These are phyloP conservation scores for Sphyrna mokarran DNA, from an alignment of 2,113 vertebrate genomes.

Conservation along the genomic window DNA sequence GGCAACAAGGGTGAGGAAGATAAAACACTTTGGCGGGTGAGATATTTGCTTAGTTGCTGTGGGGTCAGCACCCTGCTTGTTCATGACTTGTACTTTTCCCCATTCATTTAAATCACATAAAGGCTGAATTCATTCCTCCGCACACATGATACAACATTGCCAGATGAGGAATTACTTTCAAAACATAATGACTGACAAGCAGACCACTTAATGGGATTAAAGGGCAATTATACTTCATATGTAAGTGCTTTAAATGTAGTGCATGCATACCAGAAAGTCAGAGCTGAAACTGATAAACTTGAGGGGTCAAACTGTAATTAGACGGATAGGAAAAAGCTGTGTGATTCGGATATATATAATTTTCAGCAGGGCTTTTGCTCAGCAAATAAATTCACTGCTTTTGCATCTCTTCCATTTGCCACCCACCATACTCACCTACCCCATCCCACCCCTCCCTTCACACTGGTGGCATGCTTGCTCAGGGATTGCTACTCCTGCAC, in stretches of 20 bases:
- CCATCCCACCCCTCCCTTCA: background rate
- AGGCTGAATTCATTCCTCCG: background rate
- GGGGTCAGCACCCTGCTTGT: background rate
- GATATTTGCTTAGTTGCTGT: background rate
- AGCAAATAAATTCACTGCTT: background rate
- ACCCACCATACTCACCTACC: background rate
- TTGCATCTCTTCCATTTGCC: background rate
- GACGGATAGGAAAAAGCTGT: background rate
- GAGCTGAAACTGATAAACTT: background rate
- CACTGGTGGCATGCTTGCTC: no score
- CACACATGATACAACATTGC: background rate
- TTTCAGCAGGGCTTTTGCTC: background rate
- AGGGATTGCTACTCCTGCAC: no score
- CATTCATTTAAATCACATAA: background rate
- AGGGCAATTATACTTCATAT: slow-evolving; percentile 9
- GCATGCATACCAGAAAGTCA: background rate
- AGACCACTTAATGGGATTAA: slow-evolving; percentile 8
- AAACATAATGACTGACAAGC: slow-evolving; percentile 8
- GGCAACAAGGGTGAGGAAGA: background rate
- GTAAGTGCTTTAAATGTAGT: background rate
- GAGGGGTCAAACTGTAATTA: background rate
- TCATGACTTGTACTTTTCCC: background rate
- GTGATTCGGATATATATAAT: background rate
- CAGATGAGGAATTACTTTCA: background rate
- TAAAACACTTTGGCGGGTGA: background rate